phyloP scores from a whole-genome alignment of 64 coral and sea anemone genomes.

The Pachyseris speciosa region DNA sequence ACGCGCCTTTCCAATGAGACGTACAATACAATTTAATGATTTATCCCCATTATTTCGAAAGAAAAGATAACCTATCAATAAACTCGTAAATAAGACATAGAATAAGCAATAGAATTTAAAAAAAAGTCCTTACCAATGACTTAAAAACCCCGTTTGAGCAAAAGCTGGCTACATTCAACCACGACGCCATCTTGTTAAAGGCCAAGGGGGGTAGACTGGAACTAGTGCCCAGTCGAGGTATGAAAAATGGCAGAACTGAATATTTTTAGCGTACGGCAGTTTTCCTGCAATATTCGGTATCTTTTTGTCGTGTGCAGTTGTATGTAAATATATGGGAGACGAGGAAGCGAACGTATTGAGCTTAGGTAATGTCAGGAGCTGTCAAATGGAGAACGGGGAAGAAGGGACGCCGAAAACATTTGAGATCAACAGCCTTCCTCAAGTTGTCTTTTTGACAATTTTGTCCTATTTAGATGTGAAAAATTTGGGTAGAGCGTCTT shows the following conservation, averaged over 20 bases:
- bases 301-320: not conserved
- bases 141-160: not conserved
- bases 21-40: too few species aligned
- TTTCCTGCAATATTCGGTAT: too few species aligned
- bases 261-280: too few species aligned
- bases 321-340: not conserved
- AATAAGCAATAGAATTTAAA: too few species aligned
- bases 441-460: conserved; percentile 76
- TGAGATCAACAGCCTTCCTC: conserved; percentile 69
- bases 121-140: not conserved
- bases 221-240: not conserved
- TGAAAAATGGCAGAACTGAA: not conserved
- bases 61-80: not conserved
- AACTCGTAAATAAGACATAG: not conserved
- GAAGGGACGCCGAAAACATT: not conserved
- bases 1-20: too few species aligned
- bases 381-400: not conserved
- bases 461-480: conserved; percentile 77
- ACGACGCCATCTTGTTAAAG: not conserved
- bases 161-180: not conserved
- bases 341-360: not conserved
- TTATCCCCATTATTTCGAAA: not conserved
- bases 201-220: not conserved
- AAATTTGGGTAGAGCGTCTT: conserved; percentile 39
- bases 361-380: not conserved